phyloP scores from a whole-genome alignment of 1,140 invertebrate species.

The Penaeus chinensis region DNA sequence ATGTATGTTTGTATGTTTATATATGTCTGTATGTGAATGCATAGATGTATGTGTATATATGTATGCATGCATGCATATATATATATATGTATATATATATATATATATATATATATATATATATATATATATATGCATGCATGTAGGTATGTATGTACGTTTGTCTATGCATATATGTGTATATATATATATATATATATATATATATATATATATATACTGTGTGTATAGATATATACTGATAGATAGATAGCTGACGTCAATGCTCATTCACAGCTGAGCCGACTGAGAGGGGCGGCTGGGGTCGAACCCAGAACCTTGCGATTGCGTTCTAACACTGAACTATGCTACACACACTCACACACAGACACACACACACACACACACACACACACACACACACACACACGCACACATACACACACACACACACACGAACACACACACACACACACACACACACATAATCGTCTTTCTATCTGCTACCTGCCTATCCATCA shows the following conservation, averaged over 20 bases:
- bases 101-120: slow-evolving; percentile 5
- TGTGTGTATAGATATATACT: neutral
- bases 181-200: neutral
- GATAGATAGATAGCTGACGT: neutral
- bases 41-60: neutral
- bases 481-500: too few species aligned
- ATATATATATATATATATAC: slow-evolving; percentile 2
- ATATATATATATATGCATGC: too few species aligned
- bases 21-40: too few species aligned
- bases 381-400: neutral
- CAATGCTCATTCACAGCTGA: neutral
- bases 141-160: too few species aligned
- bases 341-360: neutral
- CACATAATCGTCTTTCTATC: neutral
- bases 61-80: neutral
- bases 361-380: neutral
- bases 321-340: too few species aligned
- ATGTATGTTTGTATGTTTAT: too few species aligned
- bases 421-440: neutral
- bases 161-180: neutral
- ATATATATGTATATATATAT: neutral
- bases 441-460: neutral
- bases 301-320: too few species aligned
- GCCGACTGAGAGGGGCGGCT: too few species aligned
- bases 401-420: neutral